Base-by-base conservation (phyloP, 1,140 invertebrate species). In the Euura saliciscinereae region DNA sequence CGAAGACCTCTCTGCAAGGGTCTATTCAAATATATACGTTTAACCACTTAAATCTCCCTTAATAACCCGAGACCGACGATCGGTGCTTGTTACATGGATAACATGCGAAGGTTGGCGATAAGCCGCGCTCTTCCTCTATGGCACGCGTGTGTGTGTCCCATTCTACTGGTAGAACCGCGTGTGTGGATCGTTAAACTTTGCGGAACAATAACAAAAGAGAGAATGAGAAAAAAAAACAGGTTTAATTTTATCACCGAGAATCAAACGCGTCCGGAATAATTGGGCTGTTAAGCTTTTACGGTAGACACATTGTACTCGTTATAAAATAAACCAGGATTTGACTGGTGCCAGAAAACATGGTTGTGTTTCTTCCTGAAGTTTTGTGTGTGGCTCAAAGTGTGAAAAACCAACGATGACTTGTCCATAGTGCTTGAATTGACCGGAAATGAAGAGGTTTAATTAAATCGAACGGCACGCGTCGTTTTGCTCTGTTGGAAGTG, bases 361-460 rank as follows among this genome's bases (percentile, higher is more conserved):
- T 28, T 28, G 28, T 28, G 28, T 28, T 28, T 28, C 1, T 28
- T 28, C 28, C 28, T 28, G 28, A 28, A 28, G 28, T 28, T 28
- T 28, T 28, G 28, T 28, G 28, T 59, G 3, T 11, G 10, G 13
- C 51, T 59, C 51, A 59, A 59, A 59, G 3, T 59, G 13, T n/a
- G 13, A 59, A 59, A 59, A 28, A 2, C 51, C 13, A 59, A 59
- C 5, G 5, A n/a, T 59, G 51, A 59, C 51, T 59, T 59, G 51
- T 28, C 28, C 28, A 28, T 28, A 28, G 28, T 28, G 28, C 51
- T 4, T 59, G 13, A 59, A 59, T 6, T 8, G 13, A 59, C 51
- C 51, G 51, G 51, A 59, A 59, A 59, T 59, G 51, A 59, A 59
- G 51, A 59, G 51, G 8, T 59, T 59, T 59, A n/a, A 59, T 59